Conservation (phyloP, 2,113 vertebrate species). For the Urocynchramus pylzowi region DNA sequence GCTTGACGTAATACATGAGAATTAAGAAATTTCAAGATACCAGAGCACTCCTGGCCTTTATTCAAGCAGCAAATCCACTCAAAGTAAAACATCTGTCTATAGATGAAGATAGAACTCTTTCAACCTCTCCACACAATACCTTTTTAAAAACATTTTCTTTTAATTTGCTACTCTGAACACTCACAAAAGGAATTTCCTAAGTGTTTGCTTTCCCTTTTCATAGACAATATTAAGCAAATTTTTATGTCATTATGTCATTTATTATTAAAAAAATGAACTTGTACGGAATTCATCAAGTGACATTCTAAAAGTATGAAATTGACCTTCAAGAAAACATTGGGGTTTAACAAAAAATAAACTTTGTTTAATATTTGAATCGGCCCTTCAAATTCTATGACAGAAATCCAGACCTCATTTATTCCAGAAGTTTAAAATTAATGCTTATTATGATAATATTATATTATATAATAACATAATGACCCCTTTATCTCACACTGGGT, state of each 20-base stretch:
- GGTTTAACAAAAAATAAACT: background rate
- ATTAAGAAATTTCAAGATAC: background rate
- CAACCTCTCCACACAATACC: background rate
- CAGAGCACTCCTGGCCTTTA: background rate
- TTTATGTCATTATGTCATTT: background rate
- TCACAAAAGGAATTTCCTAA: background rate
- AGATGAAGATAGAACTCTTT: background rate
- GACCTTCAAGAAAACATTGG: background rate
- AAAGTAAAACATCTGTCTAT: background rate
- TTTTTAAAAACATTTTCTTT: background rate
- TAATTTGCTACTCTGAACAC: background rate
- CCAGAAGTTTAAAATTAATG: background rate
- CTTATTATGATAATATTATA: background rate
- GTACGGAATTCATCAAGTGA: background rate
- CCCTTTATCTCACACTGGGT: background rate
- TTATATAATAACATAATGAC: background rate
- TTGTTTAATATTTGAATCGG: background rate
- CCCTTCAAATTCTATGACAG: background rate
- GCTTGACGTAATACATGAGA: background rate
- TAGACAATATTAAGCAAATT: background rate
- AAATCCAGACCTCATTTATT: background rate
- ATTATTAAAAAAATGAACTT: background rate
- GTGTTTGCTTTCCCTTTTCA: background rate
- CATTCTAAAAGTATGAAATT: background rate
- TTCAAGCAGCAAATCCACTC: constrained; percentile 6